A percentile compares a stretch with the other conserved stretches of the same genome.
Conservation (phyloP, 1,140 invertebrate species). For the Psilanteris sp. region DNA sequence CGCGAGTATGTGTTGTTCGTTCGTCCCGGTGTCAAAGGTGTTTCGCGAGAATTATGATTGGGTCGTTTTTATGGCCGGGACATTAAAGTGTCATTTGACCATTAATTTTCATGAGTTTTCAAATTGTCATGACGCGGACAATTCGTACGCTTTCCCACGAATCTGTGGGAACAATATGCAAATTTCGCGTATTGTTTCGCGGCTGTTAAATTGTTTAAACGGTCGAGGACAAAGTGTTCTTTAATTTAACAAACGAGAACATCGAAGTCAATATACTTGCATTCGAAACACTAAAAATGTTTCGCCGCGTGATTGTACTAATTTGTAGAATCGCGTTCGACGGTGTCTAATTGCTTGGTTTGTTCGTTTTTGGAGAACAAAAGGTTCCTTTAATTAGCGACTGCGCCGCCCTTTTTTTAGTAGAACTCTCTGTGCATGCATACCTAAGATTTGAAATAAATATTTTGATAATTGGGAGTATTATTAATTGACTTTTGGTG, state of each 20-base stretch:
- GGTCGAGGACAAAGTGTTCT: constrained; percentile 6
- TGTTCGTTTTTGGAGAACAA: constrained; percentile 40
- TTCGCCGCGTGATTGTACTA: constrained; percentile 26
- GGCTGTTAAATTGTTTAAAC: constrained; percentile 29
- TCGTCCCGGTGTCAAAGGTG: no score
- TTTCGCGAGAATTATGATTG: no score
- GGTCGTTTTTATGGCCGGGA: no score
- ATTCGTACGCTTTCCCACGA: constrained; percentile 44
- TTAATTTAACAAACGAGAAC: constrained; percentile 18
- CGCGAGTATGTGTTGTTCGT: no score
- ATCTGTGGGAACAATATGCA: constrained; percentile 47
- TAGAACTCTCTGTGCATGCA: no score
- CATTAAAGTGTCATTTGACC: no score
- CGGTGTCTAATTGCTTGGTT: constrained; percentile 25
- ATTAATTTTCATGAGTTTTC: constrained; percentile 15
- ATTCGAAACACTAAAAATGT: constrained; percentile 18
- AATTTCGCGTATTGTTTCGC: constrained; percentile 30
- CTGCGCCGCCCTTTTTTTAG: background rate
- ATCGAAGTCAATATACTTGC: constrained; percentile 4
- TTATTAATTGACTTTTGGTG: no score
- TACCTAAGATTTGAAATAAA: background rate
- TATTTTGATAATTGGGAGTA: no score
- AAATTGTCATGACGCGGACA: constrained; percentile 10
- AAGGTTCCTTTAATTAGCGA: constrained; percentile 32
- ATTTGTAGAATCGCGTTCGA: constrained; percentile 28